Percentiles rank a stretch among this genome's conserved stretches.
Conservation (phyloP, 2,888 invertebrate species). For the Lypha dubia region DNA sequence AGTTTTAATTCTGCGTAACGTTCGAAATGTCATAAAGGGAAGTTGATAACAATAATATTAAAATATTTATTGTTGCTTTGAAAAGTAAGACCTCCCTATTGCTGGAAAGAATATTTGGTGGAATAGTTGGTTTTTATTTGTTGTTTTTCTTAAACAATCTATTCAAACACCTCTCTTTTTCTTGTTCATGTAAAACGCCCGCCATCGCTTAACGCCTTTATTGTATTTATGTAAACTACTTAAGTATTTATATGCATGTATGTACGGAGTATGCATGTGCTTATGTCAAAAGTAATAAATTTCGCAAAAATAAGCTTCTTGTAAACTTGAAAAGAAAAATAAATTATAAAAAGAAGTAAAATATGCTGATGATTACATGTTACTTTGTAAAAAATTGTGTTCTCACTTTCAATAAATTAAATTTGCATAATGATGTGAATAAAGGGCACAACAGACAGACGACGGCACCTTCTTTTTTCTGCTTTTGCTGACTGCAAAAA, state of each 20-base stretch:
- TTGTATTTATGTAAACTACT: background rate
- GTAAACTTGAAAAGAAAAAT: background rate
- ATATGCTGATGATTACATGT: slow-evolving; percentile 22
- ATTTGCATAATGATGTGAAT: slow-evolving; percentile 68
- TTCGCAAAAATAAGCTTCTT: slow-evolving; percentile 24
- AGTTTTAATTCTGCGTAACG: too few relatives aligned
- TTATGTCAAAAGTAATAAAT: background rate
- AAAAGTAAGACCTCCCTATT: too few relatives aligned
- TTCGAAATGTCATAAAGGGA: too few relatives aligned
- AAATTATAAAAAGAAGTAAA: background rate
- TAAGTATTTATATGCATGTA: background rate
- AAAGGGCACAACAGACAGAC: slow-evolving; percentile 41
- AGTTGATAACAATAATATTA: too few relatives aligned
- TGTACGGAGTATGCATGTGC: background rate
- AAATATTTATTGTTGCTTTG: too few relatives aligned
- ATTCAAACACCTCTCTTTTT: background rate
- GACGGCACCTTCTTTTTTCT: slow-evolving; percentile 32
- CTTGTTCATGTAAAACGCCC: background rate
- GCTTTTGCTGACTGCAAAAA: slow-evolving; percentile 4
- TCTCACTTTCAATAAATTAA: slow-evolving; percentile 70
- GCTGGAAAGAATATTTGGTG: too few relatives aligned
- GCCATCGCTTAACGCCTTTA: slow-evolving; percentile 15
- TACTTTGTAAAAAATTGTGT: slow-evolving; percentile 2
- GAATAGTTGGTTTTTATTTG: too few relatives aligned
- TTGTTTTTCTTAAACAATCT: background rate